Conservation (phyloP, 2,113 vertebrate species). For the Toxotes jaculatrix region DNA sequence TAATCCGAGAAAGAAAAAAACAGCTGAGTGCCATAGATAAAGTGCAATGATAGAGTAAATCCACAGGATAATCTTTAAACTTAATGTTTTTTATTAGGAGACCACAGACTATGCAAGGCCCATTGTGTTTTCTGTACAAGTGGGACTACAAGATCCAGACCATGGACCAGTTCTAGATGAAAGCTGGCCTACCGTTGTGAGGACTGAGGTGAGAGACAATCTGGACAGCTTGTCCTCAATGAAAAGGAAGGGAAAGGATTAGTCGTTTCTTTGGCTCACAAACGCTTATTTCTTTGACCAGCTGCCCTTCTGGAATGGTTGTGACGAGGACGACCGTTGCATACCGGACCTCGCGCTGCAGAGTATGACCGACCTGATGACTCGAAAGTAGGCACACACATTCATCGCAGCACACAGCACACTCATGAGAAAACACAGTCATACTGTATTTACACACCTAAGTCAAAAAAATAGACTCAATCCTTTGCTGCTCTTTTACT, state of each 20-base stretch:
- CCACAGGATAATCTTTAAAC: not conserved
- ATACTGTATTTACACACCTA: not conserved
- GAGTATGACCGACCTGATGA: slow-evolving; percentile 89
- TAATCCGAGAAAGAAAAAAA: not conserved
- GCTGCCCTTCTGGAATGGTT: slow-evolving; percentile 99
- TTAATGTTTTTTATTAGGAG: slow-evolving; percentile 82
- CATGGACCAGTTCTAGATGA: slow-evolving; percentile 89
- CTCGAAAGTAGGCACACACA: slow-evolving; percentile 86
- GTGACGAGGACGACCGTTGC: slow-evolving; percentile 94
- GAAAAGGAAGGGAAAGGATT: not conserved
- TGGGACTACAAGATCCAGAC: slow-evolving; percentile 83
- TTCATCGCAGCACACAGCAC: slow-evolving; percentile 1
- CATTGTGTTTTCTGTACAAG: slow-evolving; percentile 90
- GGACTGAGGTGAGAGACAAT: slow-evolving; percentile 84
- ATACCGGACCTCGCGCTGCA: slow-evolving; percentile 93
- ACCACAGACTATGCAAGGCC: slow-evolving; percentile 95
- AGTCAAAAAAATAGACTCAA: not conserved
- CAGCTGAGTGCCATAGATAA: slow-evolving; percentile 16
- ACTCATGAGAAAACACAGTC: not conserved
- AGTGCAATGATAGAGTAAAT: slow-evolving; percentile 34
- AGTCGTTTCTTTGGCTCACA: not conserved
- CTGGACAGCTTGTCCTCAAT: not conserved
- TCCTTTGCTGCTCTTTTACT: not conserved
- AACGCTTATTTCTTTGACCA: slow-evolving; percentile 60
- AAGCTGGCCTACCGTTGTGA: slow-evolving; percentile 90